phyloP scores from a whole-genome alignment of 64 coral and sea anemone species.

The Pachyseris speciosa region DNA sequence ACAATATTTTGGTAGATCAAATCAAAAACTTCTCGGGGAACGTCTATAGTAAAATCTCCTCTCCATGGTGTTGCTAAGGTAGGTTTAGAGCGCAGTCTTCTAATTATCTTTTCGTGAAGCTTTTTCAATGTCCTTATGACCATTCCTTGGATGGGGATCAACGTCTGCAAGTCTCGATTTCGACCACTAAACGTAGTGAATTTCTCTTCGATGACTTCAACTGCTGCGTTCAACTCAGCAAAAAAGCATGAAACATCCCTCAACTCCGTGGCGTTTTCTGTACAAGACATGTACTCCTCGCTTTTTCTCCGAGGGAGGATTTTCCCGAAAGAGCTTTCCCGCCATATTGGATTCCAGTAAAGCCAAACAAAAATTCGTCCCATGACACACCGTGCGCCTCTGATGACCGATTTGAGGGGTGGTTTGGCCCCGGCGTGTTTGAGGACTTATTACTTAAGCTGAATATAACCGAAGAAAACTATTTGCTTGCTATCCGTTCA shows the following conservation, averaged over 20 bases:
- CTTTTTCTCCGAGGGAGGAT: conserved; percentile 10
- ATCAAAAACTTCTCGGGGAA: background rate
- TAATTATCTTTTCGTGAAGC: conserved; percentile 5
- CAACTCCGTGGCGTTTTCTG: conserved; percentile 34
- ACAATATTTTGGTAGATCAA: background rate
- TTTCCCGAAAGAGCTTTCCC: background rate
- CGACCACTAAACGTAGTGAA: background rate
- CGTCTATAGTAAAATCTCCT: background rate
- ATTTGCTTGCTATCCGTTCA: too few species aligned
- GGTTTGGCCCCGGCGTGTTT: background rate
- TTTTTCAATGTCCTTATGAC: conserved; percentile 41
- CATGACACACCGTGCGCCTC: background rate
- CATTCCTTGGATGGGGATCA: conserved; percentile 36
- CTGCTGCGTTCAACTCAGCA: conserved; percentile 43
- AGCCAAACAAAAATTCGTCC: too few species aligned
- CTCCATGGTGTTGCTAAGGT: background rate
- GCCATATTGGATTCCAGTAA: background rate
- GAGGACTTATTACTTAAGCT: too few species aligned
- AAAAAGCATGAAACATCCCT: conserved; percentile 15
- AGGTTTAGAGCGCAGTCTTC: background rate
- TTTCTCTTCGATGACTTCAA: conserved; percentile 54
- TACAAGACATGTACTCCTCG: conserved; percentile 25
- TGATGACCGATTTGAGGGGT: background rate
- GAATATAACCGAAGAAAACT: too few species aligned
- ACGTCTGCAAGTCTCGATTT: conserved; percentile 27